Base-by-base conservation (phyloP, 2,113 vertebrate species). In the Anser cygnoides region DNA sequence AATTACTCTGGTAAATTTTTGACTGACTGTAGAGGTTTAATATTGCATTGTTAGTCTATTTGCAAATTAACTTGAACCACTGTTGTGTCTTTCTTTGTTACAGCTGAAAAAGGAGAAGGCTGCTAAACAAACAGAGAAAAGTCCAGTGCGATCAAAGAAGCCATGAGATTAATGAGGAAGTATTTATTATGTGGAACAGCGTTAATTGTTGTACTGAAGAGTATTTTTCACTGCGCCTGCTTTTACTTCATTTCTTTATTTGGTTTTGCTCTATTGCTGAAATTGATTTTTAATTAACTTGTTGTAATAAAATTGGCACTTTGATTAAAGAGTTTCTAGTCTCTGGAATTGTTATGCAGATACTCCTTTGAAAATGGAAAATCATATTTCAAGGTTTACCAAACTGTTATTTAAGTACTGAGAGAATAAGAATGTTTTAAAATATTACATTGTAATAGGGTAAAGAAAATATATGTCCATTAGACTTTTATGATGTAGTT, bases 51-150 rank as follows among this genome's bases (percentile, higher is more conserved):
- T 50, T 63, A 67, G 20, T 35, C 0, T 0, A 49, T 22, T 84
- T 74, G 76, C 14, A 74, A 73, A 77, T 80, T 33, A 35, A 10
- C 37, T 84, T 90, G 44, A 80, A 44, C 10, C 25, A 10, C 25
- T 78, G 33, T 25, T 76, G 8, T 93, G 61, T 79, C 73, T 96
- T 37, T 95, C 59, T 90, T 82, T 84, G 62, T 97, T 97, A 88
- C 95, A 98, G 98, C 83, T 98, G 87, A 98, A 98, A 97, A 95
- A 96, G 94, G 98, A 97, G 92, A 98, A 97, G 82, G 89, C 90
- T 90, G 93, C 91, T 82, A 97, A 98, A 74, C 4, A 11, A 67
- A 97, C 96, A 89, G 95, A 92, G 89, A 96, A 83, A 92, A 89
- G 49, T 65, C 68, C 91, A 19, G 37, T 57, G n/a, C 46, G 85